Conservation (phyloP, 2,888 invertebrate species). For the Stenodera caucasica region DNA sequence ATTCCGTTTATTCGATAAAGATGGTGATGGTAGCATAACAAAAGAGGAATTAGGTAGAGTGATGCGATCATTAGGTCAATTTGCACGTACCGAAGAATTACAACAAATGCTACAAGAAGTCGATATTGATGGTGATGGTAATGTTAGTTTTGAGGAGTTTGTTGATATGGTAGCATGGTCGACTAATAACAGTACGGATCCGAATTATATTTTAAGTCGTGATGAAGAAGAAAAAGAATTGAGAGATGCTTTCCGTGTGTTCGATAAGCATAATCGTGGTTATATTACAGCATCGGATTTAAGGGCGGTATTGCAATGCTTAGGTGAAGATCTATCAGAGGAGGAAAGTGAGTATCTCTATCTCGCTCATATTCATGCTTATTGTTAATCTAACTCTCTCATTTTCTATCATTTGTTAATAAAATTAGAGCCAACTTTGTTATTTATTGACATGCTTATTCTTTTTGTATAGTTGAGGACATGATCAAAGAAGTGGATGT, state of each 20-base stretch:
- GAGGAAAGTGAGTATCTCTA: constrained; percentile 75
- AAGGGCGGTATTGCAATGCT: constrained; percentile 82
- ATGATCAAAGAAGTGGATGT: constrained; percentile 97
- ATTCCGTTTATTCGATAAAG: constrained; percentile 84
- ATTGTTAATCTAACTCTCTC: no score
- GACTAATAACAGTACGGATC: constrained; percentile 49
- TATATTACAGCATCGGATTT: constrained; percentile 89
- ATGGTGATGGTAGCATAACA: constrained; percentile 85
- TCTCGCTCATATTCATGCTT: no score
- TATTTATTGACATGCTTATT: no score
- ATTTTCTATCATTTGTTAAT: neutral
- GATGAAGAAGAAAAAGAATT: constrained; percentile 83
- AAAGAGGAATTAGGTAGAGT: constrained; percentile 84
- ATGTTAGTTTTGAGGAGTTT: constrained; percentile 87
- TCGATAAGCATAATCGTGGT: constrained; percentile 90
- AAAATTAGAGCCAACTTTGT: no score
- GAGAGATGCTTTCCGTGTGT: constrained; percentile 84
- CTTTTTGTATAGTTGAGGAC: constrained; percentile 74
- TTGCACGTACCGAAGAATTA: constrained; percentile 82
- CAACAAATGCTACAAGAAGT: constrained; percentile 83
- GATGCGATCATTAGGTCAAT: constrained; percentile 84
- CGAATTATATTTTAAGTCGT: constrained; percentile 63
- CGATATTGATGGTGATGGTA: constrained; percentile 68
- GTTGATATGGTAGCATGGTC: constrained; percentile 71
- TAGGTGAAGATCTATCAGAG: constrained; percentile 86